Evolutionary conservation across 2,888 invertebrate genomes (phyloP), one percentile per base, ranked within the genome.

Genomic region (Diarsia mendica): DNA sequence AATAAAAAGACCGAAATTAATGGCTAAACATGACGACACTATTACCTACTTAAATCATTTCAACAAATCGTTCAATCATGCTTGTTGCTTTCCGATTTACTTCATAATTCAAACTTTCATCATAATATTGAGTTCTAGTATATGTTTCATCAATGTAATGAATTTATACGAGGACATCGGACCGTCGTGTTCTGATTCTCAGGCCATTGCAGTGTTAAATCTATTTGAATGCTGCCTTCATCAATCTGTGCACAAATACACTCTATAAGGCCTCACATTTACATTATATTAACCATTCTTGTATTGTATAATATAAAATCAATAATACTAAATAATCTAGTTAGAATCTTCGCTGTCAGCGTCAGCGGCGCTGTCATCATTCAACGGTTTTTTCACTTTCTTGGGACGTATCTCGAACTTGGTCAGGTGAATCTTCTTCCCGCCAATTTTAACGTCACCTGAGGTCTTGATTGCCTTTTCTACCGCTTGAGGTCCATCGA

Each of bases 401-500:
- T 89, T 89, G 48, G 70, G 64, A 39, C 93, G 89, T 11, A 88
- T 23, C 78, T 93, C 91, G 69, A 90, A 95, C 72, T 90, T 92
- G 23, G 91, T 80, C 2, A 92, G 87, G 77, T 93, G 90, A 2
- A 96, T 84, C 74, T 93, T 94, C 79, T 95, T 95, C 20, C 94
- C 93, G 68, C 90, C 92, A 49, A 95, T 90, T 81, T 90, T 93
- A 3, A 85, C 83, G 15, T 88, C 90, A 15, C 88, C 85, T 8
- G 90, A 89, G 65, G 90, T 81, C 63, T 90, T 89, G 11, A 94
- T 66, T 0, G 95, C 96, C 13, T 87, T 85, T 20, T 92, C 91
- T 3, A 94, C 93, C 0, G 94, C 86, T 28, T 92, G 91, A 0
- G 94, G 94, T 0, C 94, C 92, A 60, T 95, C 94, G 67, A 96